Evolutionary conservation across 1,140 invertebrate species (phyloP).

Genomic region (Tetranychus urticae): DNA sequence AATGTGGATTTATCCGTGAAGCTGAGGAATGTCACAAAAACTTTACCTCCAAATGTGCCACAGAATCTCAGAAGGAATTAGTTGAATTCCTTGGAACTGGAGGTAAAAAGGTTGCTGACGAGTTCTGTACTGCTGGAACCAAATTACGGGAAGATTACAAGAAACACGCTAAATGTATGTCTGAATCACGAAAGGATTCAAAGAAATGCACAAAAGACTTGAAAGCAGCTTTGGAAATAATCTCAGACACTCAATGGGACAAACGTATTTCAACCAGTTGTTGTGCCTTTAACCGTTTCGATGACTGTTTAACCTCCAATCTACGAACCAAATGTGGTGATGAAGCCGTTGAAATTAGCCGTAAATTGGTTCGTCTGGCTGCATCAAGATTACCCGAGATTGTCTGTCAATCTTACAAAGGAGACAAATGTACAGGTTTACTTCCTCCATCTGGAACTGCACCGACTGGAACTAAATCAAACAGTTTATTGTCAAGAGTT

Average conservation of each 20-base stretch:
- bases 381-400: slow-evolving; percentile 14
- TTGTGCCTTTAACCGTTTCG: slow-evolving; percentile 9
- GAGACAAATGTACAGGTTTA: neutral
- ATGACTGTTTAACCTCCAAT: slow-evolving; percentile 8
- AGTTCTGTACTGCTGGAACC: slow-evolving; percentile 15
- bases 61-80: slow-evolving; percentile 13
- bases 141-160: neutral
- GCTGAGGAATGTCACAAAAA: slow-evolving; percentile 15
- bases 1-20: slow-evolving; percentile 12
- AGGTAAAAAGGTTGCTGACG: slow-evolving; percentile 10
- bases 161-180: neutral
- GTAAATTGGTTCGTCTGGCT: slow-evolving; percentile 11
- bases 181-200: neutral
- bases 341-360: slow-evolving; percentile 8
- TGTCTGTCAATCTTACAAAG: slow-evolving; percentile 9
- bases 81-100: slow-evolving; percentile 15
- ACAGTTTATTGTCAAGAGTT: slow-evolving; percentile 8
- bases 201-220: slow-evolving; percentile 13
- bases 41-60: slow-evolving; percentile 13
- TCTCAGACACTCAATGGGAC: slow-evolving; percentile 12
- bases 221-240: slow-evolving; percentile 13
- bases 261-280: slow-evolving; percentile 15
- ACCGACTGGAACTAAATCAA: too few relatives aligned
- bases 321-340: slow-evolving; percentile 13
- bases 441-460: too few relatives aligned